phyloP scores from a whole-genome alignment of 2,113 vertebrate species.

The Cnemophilus loriae region DNA sequence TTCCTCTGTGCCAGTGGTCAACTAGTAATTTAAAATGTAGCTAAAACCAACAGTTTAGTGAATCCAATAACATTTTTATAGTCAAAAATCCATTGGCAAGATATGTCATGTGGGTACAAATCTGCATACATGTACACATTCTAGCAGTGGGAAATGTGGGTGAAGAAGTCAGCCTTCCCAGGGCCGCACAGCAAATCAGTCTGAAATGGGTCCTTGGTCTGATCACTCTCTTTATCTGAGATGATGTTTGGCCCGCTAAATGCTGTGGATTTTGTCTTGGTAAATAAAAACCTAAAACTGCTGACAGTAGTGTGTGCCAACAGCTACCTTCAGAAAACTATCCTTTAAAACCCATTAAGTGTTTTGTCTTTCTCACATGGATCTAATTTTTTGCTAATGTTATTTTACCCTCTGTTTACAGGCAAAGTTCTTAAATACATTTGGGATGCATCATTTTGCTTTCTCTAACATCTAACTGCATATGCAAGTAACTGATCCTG shows the following conservation, averaged over 20 bases:
- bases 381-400: slow-evolving; percentile 37
- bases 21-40: not conserved
- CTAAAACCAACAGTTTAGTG: not conserved
- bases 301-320: not conserved
- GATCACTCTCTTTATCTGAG: not conserved
- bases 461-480: slow-evolving; percentile 10
- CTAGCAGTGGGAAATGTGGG: not conserved
- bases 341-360: not conserved
- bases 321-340: not conserved
- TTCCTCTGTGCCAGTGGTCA: not conserved
- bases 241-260: not conserved
- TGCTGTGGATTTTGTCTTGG: not conserved
- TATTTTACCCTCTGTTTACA: slow-evolving; percentile 49
- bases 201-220: not conserved
- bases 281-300: not conserved
- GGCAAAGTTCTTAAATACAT: slow-evolving; percentile 17
- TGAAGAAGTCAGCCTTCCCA: fast-evolving
- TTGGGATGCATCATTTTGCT: slow-evolving; percentile 46
- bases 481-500: not conserved
- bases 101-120: fast-evolving
- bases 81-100: not conserved
- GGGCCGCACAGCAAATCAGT: fast-evolving
- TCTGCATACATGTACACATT: not conserved
- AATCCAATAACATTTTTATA: not conserved
- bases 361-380: slow-evolving; percentile 30